phyloP scores from a whole-genome alignment of 2,888 invertebrate species.

The Drosophila mimica region DNA sequence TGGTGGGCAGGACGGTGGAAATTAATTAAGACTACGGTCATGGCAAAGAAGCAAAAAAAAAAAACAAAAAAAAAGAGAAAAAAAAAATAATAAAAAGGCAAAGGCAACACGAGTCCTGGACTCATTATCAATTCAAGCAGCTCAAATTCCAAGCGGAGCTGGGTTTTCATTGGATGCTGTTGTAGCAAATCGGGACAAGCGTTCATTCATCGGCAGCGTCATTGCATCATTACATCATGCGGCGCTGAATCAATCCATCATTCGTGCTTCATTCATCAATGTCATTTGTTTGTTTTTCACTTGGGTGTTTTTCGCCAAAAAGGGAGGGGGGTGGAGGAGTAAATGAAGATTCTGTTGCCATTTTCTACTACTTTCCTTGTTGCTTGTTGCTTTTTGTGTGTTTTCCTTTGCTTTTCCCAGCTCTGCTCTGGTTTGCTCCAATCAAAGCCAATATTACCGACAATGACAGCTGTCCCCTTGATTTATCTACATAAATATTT shows the following conservation, averaged over 20 bases:
- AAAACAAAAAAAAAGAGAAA: background rate
- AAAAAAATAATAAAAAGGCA: background rate
- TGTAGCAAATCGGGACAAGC: constrained; percentile 50
- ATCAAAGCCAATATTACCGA: constrained; percentile 33
- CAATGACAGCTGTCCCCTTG: constrained; percentile 25
- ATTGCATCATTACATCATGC: constrained; percentile 43
- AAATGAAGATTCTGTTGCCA: background rate
- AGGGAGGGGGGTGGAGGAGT: no score
- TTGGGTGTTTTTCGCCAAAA: constrained; percentile 36
- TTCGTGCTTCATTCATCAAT: constrained; percentile 77
- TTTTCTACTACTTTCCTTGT: background rate
- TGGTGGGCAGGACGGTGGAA: constrained; percentile 40
- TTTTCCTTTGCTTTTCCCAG: constrained; percentile 10
- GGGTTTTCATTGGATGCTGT: background rate
- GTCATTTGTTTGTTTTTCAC: constrained; percentile 68
- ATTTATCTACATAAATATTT: constrained; percentile 45
- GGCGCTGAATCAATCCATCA: constrained; percentile 67
- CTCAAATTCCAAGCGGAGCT: constrained; percentile 24
- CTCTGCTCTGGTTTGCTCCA: constrained; percentile 11
- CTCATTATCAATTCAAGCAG: constrained; percentile 78
- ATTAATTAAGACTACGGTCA: constrained; percentile 70
- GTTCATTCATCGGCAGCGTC: constrained; percentile 66
- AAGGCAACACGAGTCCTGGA: constrained; percentile 16
- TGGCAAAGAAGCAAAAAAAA: constrained; percentile 39
- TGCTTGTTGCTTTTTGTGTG: constrained; percentile 27